Evolutionary conservation across 2,113 vertebrate species (phyloP).

Genomic region (Callopanchax toddi): DNA sequence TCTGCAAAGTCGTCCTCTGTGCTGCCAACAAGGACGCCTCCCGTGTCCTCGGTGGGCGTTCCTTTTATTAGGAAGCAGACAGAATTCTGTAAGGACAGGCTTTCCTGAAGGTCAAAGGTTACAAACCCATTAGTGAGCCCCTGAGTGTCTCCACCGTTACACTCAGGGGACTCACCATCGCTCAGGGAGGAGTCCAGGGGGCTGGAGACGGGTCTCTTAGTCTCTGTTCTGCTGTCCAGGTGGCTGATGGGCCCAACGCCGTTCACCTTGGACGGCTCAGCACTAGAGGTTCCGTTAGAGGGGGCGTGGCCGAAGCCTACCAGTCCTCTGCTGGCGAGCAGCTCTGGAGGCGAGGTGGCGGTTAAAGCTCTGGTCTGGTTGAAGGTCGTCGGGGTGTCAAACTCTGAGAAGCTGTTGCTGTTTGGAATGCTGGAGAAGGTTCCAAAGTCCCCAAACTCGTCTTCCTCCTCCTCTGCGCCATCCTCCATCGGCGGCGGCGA

Average conservation of each 20-base stretch:
- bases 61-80: conserved; percentile 60
- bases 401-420: conserved; percentile 89
- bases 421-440: conserved; percentile 88
- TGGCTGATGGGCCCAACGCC: conserved; percentile 70
- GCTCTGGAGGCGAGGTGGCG: conserved; percentile 79
- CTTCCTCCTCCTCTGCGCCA: conserved; percentile 89
- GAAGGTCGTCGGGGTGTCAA: conserved; percentile 85
- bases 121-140: conserved; percentile 93
- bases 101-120: conserved; percentile 72
- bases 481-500: conserved; percentile 96
- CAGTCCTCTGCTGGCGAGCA: conserved; percentile 77
- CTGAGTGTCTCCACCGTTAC: conserved; percentile 84
- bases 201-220: conserved; percentile 59
- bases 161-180: conserved; percentile 62
- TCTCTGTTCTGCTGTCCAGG: conserved; percentile 76
- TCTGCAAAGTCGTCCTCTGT: conserved; percentile 86
- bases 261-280: conserved; percentile 76
- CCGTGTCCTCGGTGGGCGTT: conserved; percentile 69
- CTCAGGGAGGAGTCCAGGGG: conserved; percentile 42
- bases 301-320: conserved; percentile 80
- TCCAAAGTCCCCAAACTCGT: conserved; percentile 94
- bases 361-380: conserved; percentile 70
- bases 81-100: conserved; percentile 53
- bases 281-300: conserved; percentile 72
- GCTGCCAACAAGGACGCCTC: conserved; percentile 60